Conservation (phyloP, 2,888 invertebrate genomes). For the Labia minor region DNA sequence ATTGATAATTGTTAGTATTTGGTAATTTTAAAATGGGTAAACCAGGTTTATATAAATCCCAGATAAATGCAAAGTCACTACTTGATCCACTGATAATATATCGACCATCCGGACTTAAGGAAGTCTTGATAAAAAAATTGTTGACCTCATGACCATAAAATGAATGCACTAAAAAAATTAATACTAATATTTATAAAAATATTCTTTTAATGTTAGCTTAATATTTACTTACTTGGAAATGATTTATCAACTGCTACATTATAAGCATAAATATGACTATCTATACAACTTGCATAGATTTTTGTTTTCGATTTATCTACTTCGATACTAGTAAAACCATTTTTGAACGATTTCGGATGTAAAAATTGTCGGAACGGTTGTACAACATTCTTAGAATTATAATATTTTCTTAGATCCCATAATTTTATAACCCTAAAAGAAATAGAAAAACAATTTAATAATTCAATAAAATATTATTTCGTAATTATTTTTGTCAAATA, state of each 20-base stretch:
- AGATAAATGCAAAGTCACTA: conserved; percentile 75
- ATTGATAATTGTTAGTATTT: neutral
- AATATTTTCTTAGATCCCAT: conserved; percentile 79
- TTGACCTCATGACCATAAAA: conserved; percentile 61
- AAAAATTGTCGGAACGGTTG: conserved; percentile 59
- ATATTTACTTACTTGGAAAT: conserved; percentile 43
- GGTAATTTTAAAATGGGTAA: conserved; percentile 43
- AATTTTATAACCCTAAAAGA: conserved; percentile 55
- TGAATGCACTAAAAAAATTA: conserved; percentile 21
- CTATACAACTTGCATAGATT: conserved; percentile 79
- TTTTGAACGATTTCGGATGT: conserved; percentile 60
- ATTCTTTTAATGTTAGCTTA: neutral
- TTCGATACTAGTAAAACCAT: conserved; percentile 66
- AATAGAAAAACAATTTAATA: too few species aligned
- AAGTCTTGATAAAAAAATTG: conserved; percentile 75
- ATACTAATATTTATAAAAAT: conserved; percentile 14
- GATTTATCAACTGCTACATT: conserved; percentile 59
- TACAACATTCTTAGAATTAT: conserved; percentile 57
- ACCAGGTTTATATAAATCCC: conserved; percentile 54
- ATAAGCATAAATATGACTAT: conserved; percentile 74
- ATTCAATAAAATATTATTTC: too few species aligned
- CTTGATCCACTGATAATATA: conserved; percentile 83
- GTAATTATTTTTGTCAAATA: too few species aligned
- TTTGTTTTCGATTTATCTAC: conserved; percentile 57
- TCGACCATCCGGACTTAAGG: conserved; percentile 65